Evolutionary conservation across 2,888 invertebrate species (phyloP).

Genomic region (Cryptophagus acutangulus): DNA sequence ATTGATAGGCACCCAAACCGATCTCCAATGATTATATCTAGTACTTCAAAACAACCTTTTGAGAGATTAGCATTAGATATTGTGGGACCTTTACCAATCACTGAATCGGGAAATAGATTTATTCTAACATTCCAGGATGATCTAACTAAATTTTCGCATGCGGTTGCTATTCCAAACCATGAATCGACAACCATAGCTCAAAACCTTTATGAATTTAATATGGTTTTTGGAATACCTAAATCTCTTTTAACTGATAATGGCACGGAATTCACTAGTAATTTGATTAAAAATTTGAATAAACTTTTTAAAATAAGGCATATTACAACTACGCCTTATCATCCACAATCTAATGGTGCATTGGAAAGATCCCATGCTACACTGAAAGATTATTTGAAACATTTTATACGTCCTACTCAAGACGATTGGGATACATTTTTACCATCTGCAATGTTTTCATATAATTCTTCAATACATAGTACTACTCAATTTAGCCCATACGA

Average conservation of each 20-base stretch:
- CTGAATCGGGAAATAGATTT: constrained; percentile 28
- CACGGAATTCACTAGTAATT: constrained; percentile 36
- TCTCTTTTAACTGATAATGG: constrained; percentile 41
- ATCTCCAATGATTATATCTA: constrained; percentile 37
- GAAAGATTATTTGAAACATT: constrained; percentile 34
- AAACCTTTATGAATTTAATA: constrained; percentile 33
- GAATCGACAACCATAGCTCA: constrained; percentile 36
- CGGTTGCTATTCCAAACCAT: constrained; percentile 27
- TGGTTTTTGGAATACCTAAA: constrained; percentile 39
- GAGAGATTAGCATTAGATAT: constrained; percentile 33
- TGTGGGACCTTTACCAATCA: constrained; percentile 32
- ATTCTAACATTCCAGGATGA: constrained; percentile 29
- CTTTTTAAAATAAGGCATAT: constrained; percentile 35
- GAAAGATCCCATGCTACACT: constrained; percentile 36
- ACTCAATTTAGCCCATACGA: constrained; percentile 38
- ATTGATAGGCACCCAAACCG: constrained; percentile 17
- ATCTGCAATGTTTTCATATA: constrained; percentile 35
- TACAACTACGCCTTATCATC: constrained; percentile 33
- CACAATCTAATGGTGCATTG: constrained; percentile 35
- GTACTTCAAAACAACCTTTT: constrained; percentile 32
- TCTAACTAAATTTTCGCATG: constrained; percentile 21
- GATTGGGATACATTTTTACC: constrained; percentile 36
- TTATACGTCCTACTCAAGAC: constrained; percentile 26
- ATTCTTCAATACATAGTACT: constrained; percentile 31
- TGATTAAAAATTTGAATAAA: constrained; percentile 35